Base-by-base conservation (phyloP, 2,888 invertebrate genomes). In the Bhutanitis thaidina region DNA sequence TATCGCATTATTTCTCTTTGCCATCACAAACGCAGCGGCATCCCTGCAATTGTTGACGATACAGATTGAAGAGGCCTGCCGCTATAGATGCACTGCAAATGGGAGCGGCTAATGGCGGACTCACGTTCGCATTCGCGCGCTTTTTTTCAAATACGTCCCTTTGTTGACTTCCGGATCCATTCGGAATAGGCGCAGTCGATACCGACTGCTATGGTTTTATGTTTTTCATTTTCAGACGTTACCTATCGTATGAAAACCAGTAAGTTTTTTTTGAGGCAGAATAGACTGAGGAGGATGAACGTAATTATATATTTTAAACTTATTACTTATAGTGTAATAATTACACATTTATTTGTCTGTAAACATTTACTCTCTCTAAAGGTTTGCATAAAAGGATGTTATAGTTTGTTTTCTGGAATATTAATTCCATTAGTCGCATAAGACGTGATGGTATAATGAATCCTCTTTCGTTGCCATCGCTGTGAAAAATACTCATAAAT, bases 21-120 rank as follows among this genome's bases (percentile, higher is more conserved):
- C 14, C 16, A 14, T n/a, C n/a, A 35, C 29, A 40, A 39, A 48
- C 8, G 3, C 15, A 30, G 53, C 39, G 58, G 38, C 62, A 64
- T 43, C 64, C 65, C 65, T 65, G 64, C 65, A 62, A 83, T 85
- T 82, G 84, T 86, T 80, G 76, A 77, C 76, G 74, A 67, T 77
- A 77, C 73, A 80, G 80, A 87, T 85, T 85, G 86, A 86, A 88
- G 86, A 86, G 85, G 74, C 52, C 51, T 43, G 75, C 69, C 67
- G 71, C 80, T 78, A 83, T 83, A 82, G 77, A 79, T 71, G 74
- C 71, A 64, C 74, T 74, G 74, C 82, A 82, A 85, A 86, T 83
- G 79, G 84, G 78, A 79, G 67, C 81, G 74, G 84, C 82, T 88
- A 88, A 88, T 88, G 84, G 88, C 76, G 69, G 80, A 67, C 65